These are phyloP conservation scores for Actinemys pallida DNA, from an alignment of 2,113 vertebrate species.

Conservation along the genomic window DNA sequence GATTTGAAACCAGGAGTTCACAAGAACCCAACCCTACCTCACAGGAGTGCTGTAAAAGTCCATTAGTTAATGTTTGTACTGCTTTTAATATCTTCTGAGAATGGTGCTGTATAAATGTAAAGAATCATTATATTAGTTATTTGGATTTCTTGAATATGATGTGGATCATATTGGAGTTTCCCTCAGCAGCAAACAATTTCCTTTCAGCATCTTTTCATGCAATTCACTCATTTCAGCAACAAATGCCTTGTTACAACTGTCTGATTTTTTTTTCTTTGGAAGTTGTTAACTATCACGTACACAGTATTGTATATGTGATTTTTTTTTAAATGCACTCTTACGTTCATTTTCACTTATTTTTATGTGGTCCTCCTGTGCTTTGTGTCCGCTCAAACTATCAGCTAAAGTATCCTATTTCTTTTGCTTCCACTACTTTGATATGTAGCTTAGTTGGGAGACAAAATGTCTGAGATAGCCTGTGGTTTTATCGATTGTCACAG, in stretches of 20 bases:
- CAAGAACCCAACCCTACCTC: neutral
- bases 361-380: neutral
- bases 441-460: neutral
- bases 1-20: neutral
- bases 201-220: neutral
- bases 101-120: neutral
- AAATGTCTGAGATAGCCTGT: neutral
- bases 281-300: neutral
- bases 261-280: neutral
- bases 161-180: neutral
- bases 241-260: neutral
- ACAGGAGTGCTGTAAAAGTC: neutral
- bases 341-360: neutral
- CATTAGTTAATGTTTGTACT: neutral
- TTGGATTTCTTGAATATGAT: neutral
- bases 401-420: neutral
- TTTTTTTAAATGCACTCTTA: neutral
- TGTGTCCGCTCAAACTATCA: neutral
- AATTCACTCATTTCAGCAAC: neutral
- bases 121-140: neutral
- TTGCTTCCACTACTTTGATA: neutral
- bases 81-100: neutral
- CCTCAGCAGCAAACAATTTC: neutral
- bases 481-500: conserved; percentile 12
- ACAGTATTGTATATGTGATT: neutral